These are phyloP conservation scores for Drosophila sp. DNA, from an alignment of 1,140 invertebrate species.

Conservation along the genomic window DNA sequence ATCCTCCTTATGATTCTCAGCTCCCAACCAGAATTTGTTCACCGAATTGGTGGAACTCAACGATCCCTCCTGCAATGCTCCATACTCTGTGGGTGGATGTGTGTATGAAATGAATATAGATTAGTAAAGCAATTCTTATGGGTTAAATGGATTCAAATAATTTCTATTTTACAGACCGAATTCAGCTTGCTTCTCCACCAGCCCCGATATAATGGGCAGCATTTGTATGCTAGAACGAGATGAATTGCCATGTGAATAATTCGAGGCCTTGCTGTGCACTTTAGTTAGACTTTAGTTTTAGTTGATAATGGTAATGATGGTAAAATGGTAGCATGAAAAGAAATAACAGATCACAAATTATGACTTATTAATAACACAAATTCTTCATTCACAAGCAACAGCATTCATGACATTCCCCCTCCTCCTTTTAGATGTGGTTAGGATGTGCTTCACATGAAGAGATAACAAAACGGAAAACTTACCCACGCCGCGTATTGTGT, in stretches of 20 bases:
- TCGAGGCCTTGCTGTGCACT: conserved; percentile 74
- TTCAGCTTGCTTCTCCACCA: conserved; percentile 81
- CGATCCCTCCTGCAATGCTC: conserved; percentile 89
- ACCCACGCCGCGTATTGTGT: conserved; percentile 73
- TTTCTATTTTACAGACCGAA: conserved; percentile 57
- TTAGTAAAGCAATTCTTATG: not conserved
- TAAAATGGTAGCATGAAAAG: conserved; percentile 21
- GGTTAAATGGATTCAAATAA: not conserved
- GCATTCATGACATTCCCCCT: conserved; percentile 15
- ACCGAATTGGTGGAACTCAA: conserved; percentile 84
- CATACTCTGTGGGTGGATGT: conserved; percentile 85
- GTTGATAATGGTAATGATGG: conserved; percentile 16
- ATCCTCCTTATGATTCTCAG: conserved; percentile 88
- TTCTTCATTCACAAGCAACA: conserved; percentile 17
- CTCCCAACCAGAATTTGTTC: conserved; percentile 84
- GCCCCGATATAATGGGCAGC: conserved; percentile 82
- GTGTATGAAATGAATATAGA: not conserved
- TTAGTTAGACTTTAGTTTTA: conserved; percentile 56
- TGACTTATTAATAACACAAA: conserved; percentile 18
- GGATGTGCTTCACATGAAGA: conserved; percentile 17
- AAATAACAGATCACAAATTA: conserved; percentile 47
- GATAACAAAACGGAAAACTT: conserved; percentile 39
- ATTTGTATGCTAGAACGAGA: conserved; percentile 83
- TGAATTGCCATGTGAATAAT: conserved; percentile 82
- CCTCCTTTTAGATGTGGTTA: too few species aligned